Evolutionary conservation across 2,113 vertebrate genomes (phyloP).

Genomic region (Ophthalmolycus amberensis): DNA sequence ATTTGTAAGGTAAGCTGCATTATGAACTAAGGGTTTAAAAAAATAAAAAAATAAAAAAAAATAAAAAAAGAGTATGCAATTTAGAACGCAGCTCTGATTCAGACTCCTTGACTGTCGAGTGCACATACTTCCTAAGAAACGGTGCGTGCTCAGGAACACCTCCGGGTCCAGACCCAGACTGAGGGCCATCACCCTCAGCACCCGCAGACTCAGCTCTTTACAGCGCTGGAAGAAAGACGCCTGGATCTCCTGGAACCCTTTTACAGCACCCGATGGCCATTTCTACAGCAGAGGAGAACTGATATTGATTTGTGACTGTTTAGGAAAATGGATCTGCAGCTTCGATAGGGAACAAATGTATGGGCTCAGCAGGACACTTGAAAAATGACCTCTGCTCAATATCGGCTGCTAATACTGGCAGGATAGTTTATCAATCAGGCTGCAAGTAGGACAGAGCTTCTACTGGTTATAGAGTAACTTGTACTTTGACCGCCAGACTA

Average conservation of each 20-base stretch:
- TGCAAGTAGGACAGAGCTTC: background rate
- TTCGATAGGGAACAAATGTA: background rate
- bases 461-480: background rate
- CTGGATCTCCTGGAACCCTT: slow-evolving; percentile 67
- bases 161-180: slow-evolving; percentile 74
- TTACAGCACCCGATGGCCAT: slow-evolving; percentile 69
- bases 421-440: background rate
- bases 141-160: slow-evolving; percentile 75
- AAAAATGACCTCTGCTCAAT: background rate
- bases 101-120: background rate
- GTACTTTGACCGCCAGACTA: slow-evolving; percentile 15
- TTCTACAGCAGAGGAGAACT: slow-evolving; percentile 56
- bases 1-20: too few species aligned
- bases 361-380: background rate
- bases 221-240: slow-evolving; percentile 75
- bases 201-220: slow-evolving; percentile 73
- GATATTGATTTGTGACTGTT: background rate
- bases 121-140: slow-evolving; percentile 75
- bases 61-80: too few species aligned
- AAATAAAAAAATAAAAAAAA: too few species aligned
- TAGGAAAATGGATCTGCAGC: background rate
- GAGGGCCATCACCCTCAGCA: slow-evolving; percentile 77
- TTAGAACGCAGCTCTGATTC: background rate
- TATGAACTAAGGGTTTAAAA: too few species aligned
- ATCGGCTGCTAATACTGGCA: background rate